Evolutionary conservation across 2,113 vertebrate species (phyloP).

Genomic region (Tringa solitaria): DNA sequence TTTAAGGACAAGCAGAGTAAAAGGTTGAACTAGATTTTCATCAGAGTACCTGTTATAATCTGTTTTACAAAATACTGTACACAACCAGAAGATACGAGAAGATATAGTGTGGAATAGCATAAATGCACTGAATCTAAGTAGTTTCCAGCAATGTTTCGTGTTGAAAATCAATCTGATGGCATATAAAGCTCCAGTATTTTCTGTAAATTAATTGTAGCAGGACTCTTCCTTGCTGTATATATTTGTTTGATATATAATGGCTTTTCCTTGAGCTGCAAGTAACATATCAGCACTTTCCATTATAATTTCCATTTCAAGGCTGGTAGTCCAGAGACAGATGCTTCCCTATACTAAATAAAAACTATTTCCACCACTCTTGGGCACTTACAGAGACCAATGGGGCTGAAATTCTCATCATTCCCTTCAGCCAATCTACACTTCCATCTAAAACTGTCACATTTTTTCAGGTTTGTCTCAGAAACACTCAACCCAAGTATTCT

Average conservation of each 20-base stretch:
- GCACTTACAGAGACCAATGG: neutral
- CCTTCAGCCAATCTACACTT: neutral
- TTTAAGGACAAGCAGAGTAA: neutral
- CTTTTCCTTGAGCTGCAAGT: neutral
- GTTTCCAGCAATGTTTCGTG: neutral
- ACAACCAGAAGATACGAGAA: neutral
- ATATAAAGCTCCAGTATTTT: neutral
- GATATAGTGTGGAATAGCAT: neutral
- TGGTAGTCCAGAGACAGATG: neutral
- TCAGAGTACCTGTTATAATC: neutral
- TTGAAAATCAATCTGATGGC: neutral
- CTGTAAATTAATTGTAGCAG: neutral
- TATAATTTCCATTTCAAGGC: neutral
- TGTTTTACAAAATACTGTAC: neutral
- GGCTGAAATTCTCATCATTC: neutral
- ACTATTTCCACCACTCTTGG: neutral
- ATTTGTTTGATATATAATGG: neutral
- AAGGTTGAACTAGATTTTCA: neutral
- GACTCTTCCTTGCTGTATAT: neutral
- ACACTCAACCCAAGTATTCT: neutral
- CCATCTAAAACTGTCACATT: neutral
- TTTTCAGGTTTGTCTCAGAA: neutral
- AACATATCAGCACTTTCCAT: neutral
- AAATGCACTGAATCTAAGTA: neutral
- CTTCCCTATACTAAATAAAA: neutral